Conservation (phyloP, 2,113 vertebrate genomes). For the Microtus pennsylvanicus region DNA sequence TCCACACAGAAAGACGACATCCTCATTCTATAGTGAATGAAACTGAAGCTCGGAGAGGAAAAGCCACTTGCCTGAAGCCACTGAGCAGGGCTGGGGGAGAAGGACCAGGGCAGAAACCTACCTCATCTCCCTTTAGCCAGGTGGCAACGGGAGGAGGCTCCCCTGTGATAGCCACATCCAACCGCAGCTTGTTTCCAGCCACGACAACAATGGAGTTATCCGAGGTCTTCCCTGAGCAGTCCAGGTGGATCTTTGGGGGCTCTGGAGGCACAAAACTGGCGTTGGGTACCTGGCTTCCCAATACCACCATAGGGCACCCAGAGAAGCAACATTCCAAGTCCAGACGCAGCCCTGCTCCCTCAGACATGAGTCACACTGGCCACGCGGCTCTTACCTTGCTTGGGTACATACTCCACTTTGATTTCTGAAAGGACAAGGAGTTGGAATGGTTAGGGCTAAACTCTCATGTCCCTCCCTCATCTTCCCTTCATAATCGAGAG, state of each 20-base stretch:
- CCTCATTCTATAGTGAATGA: background rate
- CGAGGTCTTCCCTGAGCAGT: constrained; percentile 88
- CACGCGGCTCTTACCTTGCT: constrained; percentile 88
- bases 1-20: background rate
- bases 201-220: constrained; percentile 92
- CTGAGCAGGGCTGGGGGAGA: background rate
- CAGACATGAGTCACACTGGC: no score
- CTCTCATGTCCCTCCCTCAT: background rate
- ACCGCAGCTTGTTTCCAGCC: constrained; percentile 93
- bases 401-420: constrained; percentile 94
- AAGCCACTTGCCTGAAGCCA: background rate
- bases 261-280: constrained; percentile 82
- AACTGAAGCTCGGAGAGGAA: background rate
- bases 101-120: constrained; percentile 45
- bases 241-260: constrained; percentile 95
- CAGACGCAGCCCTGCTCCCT: background rate
- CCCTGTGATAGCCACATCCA: constrained; percentile 92
- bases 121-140: constrained; percentile 90
- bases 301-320: background rate
- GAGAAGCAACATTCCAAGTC: background rate
- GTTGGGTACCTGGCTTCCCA: background rate
- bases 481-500: background rate
- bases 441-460: background rate
- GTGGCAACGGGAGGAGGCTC: constrained; percentile 91
- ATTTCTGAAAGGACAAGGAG: constrained; percentile 88